Evolutionary conservation across 2,888 invertebrate genomes (phyloP), one percentile per base, ranked within the genome.

Genomic region (Pristionchus mayeri): DNA sequence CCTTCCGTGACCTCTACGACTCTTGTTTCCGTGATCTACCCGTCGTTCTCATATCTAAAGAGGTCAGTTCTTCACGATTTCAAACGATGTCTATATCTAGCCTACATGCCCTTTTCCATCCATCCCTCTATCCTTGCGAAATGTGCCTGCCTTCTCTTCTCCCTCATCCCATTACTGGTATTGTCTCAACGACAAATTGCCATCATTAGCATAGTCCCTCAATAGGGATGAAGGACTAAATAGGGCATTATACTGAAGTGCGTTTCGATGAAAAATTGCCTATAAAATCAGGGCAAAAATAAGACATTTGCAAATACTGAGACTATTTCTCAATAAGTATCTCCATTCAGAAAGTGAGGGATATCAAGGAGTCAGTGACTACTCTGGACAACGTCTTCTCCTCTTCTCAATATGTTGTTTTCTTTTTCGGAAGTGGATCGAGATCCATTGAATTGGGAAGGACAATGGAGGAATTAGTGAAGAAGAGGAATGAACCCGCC

Each of bases 1-100:
- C 85, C 21, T 88, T 87, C 57, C 87, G 87, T n/a, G 87, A 87
- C 44, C 86, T 87, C 52, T 88, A 84, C 85, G 88, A 88, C 48
- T 78, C 82, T 48, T 88, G 87, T 44, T 88, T 88, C 79, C 86
- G 87, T n/a, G 84, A 87, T 60, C 79, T 87, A 18, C 84, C 88
- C 9, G 80, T 87, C 21, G 84, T 87, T 30, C 78, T 78, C 57
- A n/a, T 79, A 24, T 54, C 85, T 18, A 84, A 85, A 37, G 71
- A 71, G 63, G 81, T 82, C 44, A 54, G 57, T 57, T 16, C n/a
- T 30, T 30, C 21, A 18, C 50, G 27, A 76, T 24, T 50, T 50
- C 0, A 48, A 13, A n/a, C n/a, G 16, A 75, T 78, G 16, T 30
- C 30, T 34, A 6, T 30, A 63, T 44, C 48, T 18, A 27, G 24